Evolutionary conservation across 2,888 invertebrate genomes (phyloP), one percentile per base, ranked within the genome.

Genomic region (Heliconius hortense): DNA sequence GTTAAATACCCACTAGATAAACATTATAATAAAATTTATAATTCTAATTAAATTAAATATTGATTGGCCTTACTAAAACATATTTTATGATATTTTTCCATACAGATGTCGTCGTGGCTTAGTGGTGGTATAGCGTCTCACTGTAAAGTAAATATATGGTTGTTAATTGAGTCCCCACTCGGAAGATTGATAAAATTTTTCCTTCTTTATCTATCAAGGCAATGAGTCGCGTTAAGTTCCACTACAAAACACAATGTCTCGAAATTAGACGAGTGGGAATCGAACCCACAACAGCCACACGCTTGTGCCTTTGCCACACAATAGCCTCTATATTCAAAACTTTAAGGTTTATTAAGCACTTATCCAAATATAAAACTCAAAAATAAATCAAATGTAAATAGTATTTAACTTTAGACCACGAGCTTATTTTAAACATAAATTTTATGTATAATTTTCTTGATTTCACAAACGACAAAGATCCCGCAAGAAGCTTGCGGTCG

Each of bases 401-500:
- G 0, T 7, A 66, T 66, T 39, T 66, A 24, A 43, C 39, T 66
- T 39, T 24, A 66, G 1, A 39, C 35, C 56, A 31, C 56, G 31
- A 56, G 31, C n/a, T 56, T 69, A 69, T 56, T 69, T 56, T 56
- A 69, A 69, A 31, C 53, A 71, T 48, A 35, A 71, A 74, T 26
- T 69, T 74, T 74, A 68, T 43, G 74, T 70, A 39, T 56, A 43
- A 67, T 43, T 74, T 74, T 74, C 62, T 69, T 53, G 62, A 35
- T 53, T 69, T 53, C 4, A 69, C 68, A 66, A 77, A 75, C 67
- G 67, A 53, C 15, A 67, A 73, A 75, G 75, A 62, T 28, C 81
- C 86, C 86, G 56, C 84, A 86, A 85, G 80, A 68, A 75, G 80
- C 80, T 84, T 79, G 85, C 64, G 84, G 87, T 83, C 53, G 21